Evolutionary conservation across 2,113 vertebrate genomes (phyloP).

Genomic region (Camelus dromedarius): DNA sequence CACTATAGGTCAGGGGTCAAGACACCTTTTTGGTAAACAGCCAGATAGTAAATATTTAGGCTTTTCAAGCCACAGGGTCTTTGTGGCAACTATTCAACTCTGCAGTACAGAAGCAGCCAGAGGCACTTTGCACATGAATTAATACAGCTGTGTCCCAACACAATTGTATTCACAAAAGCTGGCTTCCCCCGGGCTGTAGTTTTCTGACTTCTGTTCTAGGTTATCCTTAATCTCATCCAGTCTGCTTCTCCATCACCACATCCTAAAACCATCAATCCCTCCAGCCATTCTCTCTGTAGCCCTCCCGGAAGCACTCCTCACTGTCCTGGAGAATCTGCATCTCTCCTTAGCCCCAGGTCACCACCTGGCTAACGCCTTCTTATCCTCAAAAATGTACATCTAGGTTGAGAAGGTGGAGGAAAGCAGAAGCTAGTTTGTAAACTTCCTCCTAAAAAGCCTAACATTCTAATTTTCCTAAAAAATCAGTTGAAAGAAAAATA

Average conservation of each 20-base stretch:
- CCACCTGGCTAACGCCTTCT: background rate
- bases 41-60: background rate
- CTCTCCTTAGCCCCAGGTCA: background rate
- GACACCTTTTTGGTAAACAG: background rate
- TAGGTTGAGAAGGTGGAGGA: background rate
- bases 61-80: background rate
- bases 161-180: background rate
- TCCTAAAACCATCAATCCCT: background rate
- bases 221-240: background rate
- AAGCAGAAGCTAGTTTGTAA: background rate
- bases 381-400: background rate
- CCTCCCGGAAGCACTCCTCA: background rate
- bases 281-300: background rate
- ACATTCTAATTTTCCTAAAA: background rate
- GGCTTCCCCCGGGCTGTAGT: rapidly evolving
- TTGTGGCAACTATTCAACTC: too few relatives aligned
- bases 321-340: rapidly evolving
- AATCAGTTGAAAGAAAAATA: background rate
- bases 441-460: background rate
- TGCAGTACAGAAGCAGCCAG: background rate
- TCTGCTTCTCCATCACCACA: background rate
- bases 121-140: background rate
- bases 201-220: background rate
- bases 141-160: background rate
- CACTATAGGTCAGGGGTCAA: background rate